Evolutionary conservation across 2,113 vertebrate species (phyloP).

Genomic region (Ginglymostoma cirratum): DNA sequence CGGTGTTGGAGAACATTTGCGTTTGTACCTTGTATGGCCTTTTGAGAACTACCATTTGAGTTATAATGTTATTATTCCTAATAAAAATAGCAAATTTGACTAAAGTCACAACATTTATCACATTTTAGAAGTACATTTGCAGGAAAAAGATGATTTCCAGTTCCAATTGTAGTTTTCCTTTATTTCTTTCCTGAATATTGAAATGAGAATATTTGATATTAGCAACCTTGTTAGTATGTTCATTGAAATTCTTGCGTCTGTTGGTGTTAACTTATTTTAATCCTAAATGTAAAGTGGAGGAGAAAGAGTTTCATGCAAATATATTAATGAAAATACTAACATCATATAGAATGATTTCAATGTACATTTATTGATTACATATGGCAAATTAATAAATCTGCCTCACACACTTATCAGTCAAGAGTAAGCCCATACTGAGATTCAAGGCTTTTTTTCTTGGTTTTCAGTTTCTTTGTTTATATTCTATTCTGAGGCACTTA

Average conservation of each 20-base stretch:
- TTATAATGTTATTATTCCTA: neutral
- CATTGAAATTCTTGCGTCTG: neutral
- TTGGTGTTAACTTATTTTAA: neutral
- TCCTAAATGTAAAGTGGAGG: neutral
- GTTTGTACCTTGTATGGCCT: neutral
- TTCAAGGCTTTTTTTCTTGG: neutral
- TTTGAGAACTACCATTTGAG: neutral
- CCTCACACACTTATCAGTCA: neutral
- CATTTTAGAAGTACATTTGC: neutral
- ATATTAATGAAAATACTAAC: neutral
- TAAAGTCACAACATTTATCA: neutral
- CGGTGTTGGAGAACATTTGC: neutral
- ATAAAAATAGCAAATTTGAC: neutral
- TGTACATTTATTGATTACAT: neutral
- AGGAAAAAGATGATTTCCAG: neutral
- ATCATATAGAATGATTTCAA: neutral
- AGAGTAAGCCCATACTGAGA: neutral
- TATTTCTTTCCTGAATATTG: constrained; percentile 17
- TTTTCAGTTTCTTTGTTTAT: neutral
- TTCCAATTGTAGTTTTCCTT: neutral
- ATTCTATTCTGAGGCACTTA: neutral
- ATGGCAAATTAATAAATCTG: neutral
- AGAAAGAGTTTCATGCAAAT: neutral
- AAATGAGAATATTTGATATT: neutral
- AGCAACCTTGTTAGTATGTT: neutral